These are phyloP conservation scores for Phoeniculus purpureus DNA, from an alignment of 2,797 vertebrate species.

Conservation along the genomic window DNA sequence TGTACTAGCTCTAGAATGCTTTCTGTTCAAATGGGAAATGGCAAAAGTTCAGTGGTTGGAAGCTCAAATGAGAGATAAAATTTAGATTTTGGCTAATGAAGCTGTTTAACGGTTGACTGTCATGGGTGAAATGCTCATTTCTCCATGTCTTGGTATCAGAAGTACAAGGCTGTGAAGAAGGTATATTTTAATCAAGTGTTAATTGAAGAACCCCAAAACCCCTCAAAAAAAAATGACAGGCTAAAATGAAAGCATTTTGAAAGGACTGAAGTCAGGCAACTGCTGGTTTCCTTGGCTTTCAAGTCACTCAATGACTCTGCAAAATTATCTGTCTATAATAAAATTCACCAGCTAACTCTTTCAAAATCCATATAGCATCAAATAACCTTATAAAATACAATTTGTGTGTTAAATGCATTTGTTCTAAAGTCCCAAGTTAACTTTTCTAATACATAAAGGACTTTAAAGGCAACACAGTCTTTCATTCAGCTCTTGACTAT, in stretches of 20 bases:
- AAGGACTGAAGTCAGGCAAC: neutral
- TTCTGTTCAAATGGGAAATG: neutral
- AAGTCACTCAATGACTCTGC: neutral
- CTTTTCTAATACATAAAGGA: neutral
- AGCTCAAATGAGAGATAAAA: neutral
- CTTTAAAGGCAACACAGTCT: neutral
- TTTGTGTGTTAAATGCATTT: neutral
- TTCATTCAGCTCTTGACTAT: neutral
- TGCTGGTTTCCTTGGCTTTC: neutral
- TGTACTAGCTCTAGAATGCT: neutral
- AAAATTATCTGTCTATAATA: neutral
- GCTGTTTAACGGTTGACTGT: neutral
- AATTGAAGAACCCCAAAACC: neutral
- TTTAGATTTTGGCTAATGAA: neutral
- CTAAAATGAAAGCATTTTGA: neutral
- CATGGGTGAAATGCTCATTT: neutral
- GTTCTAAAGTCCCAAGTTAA: neutral
- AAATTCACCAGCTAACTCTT: neutral
- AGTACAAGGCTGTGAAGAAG: neutral
- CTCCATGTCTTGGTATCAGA: neutral
- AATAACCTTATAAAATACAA: neutral
- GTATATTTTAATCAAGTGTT: neutral
- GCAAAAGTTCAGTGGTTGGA: neutral
- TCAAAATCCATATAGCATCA: neutral
- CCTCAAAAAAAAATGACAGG: rapidly evolving